phyloP scores from a whole-genome alignment of 2,888 invertebrate species.

The Linnaemya vulpina region DNA sequence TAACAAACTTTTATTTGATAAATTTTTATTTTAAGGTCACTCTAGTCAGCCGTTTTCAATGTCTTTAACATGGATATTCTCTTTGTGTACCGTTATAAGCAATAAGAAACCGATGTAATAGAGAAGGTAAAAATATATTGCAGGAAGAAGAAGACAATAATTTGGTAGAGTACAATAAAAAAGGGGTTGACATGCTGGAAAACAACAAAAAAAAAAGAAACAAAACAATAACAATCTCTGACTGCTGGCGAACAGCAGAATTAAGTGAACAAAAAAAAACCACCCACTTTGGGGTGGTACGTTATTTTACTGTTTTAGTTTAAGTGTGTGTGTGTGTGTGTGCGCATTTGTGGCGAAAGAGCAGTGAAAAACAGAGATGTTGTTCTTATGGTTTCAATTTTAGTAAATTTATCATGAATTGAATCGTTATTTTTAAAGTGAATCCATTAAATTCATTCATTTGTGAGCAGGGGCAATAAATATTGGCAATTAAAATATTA shows the following conservation, averaged over 20 bases:
- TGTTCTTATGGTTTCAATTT: not conserved
- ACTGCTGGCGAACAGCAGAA: not conserved
- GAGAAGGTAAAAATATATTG: not conserved
- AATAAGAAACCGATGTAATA: constrained; percentile 2
- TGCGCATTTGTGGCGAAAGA: not conserved
- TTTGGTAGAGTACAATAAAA: constrained; percentile 3
- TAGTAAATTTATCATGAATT: not conserved
- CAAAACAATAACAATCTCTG: constrained; percentile 34
- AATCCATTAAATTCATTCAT: no score
- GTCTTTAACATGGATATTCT: constrained; percentile 46
- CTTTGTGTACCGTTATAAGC: constrained; percentile 46
- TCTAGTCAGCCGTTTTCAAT: constrained; percentile 48
- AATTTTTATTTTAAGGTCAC: constrained; percentile 58
- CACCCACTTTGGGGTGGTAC: constrained; percentile 30
- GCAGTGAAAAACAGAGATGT: constrained; percentile 47
- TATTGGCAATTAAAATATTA: no score
- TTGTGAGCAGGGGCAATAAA: no score
- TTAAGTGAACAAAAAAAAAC: constrained; percentile 27
- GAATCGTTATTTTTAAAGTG: not conserved
- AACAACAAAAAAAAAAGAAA: constrained; percentile 34
- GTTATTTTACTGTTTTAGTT: constrained; percentile 5
- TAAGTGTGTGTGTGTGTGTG: not conserved
- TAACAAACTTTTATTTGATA: constrained; percentile 8
- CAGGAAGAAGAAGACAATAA: not conserved
- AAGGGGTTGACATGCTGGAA: not conserved